Base-by-base conservation (phyloP, 2,888 invertebrate genomes). In the Cyaniris semiargus region DNA sequence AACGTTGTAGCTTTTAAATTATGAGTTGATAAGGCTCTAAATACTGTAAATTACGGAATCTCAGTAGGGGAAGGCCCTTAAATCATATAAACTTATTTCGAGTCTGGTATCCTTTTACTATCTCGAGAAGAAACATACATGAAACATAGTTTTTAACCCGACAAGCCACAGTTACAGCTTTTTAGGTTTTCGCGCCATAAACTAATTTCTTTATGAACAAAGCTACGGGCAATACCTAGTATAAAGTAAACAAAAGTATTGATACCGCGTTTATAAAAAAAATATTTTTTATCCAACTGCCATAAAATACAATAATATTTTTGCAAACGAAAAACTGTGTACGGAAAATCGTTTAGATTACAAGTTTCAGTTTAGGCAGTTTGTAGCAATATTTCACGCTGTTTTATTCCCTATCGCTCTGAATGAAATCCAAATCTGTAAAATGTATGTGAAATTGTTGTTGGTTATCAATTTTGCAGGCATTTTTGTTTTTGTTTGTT, bases 361-460 rank as follows among this genome's bases (percentile, higher is more conserved):
- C 48, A 48, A 74, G 74, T 74, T 48, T 74, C 53, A 74, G 74
- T n/a, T 74, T 74, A 74, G 74, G 74, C 74, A 53, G 74, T 74
- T 74, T 31, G 74, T 23, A 27, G 23, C 72, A 48, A 74, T 74
- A 74, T 74, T 74, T 74, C 48, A 74, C 27, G 27, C 18, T 23
- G 74, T 74, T 74, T 44, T 72, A 72, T 72, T 53, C 48, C 48
- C 15, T 74, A 74, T 74, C 74, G 21, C 53, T 48, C 27, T 18
- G 74, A 48, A 27, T 74, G 74, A 48, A 74, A 74, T 53, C 23
- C 74, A 74, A 74, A 74, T 74, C 44, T 74, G 72, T 72, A 72
- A 21, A 21, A 48, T 70, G 34, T 38, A 71, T 38, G 71, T 71
- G n/a, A 23, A 53, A 74, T 72, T 48, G 27, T 44, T 21, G 21